Evolutionary conservation across 2,888 invertebrate genomes (phyloP).

Genomic region (Drosophila neoperkinsi): DNA sequence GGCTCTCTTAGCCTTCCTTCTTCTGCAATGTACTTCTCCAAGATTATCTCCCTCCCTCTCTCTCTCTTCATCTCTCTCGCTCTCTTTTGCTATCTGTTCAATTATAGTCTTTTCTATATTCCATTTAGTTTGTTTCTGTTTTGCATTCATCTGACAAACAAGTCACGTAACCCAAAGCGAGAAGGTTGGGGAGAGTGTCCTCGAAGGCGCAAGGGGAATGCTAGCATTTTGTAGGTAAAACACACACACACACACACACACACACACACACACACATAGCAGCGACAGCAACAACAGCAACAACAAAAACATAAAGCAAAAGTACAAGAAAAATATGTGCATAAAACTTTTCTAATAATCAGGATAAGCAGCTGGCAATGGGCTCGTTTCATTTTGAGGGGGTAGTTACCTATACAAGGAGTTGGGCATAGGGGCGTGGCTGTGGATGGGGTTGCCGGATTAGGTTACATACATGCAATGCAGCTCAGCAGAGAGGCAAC

Average conservation of each 20-base stretch:
- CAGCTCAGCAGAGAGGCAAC: conserved; percentile 18
- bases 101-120: conserved; percentile 28
- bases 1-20: not conserved
- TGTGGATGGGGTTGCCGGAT: not conserved
- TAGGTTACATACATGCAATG: conserved; percentile 24
- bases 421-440: not conserved
- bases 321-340: conserved; percentile 74
- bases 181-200: conserved; percentile 25
- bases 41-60: not conserved
- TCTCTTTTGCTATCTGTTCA: conserved; percentile 23
- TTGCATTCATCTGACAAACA: conserved; percentile 74
- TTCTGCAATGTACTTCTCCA: not conserved
- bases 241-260: conserved; percentile 15
- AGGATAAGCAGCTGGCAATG: conserved; percentile 69
- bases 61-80: not conserved
- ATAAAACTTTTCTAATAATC: conserved; percentile 82
- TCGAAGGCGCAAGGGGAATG: conserved; percentile 15
- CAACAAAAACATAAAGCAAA: conserved; percentile 30
- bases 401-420: not conserved
- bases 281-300: conserved; percentile 21
- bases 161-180: conserved; percentile 55
- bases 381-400: conserved; percentile 35
- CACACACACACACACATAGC: conserved; percentile 9
- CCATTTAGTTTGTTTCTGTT: conserved; percentile 51
- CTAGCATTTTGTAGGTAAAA: conserved; percentile 48